Base-by-base conservation (phyloP, 2,113 vertebrate species). In the Condylura cristata region DNA sequence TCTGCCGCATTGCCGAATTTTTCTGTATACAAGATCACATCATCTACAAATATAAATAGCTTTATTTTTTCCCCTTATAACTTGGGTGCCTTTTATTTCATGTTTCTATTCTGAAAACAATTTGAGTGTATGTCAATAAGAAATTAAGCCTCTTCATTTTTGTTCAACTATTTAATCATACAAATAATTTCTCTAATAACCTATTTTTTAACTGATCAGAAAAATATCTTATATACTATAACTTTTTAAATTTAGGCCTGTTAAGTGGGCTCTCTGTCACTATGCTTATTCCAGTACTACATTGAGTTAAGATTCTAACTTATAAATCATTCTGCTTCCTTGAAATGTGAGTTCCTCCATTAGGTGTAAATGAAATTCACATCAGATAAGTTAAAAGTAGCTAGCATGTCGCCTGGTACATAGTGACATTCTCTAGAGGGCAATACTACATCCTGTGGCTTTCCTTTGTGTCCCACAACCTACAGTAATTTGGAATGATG, bases 151-250 rank as follows among this genome's bases (percentile, higher is more conserved):
- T 87, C 60, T 87, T 87, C 22, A 48, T 63, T 85, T 92, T 89
- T 34, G 46, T 81, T 92, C 70, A 95, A 84, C 34, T 48, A 58
- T 89, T 92, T 84, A 87, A 84, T 13, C 60, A 80, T 83, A 89
- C 46, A 79, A 46, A 92, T 63, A 72, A 46, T 79, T 65, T 89
- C 22, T 68, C 37, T 84, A 78, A 92, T 78, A 72, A 78, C 70
- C 32, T 76, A 58, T 65, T 65, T 66, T 70, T 89, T 65, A 41
- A 72, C 44, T 66, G 46, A 79, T 53, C 56, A 72, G 65, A 84
- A 79, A 58, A 89, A 20, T 65, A 71, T 84, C 41, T 58, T 56
- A 51, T 16, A 79, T 68, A 86, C 39, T 85, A 85, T 66, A 84
- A 79, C 18, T 61, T 79, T 68, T 71, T 93, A 85, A n/a, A 80